Percentiles rank a stretch among this genome's conserved stretches.
These are phyloP conservation scores for Plagodis pulveraria DNA, from an alignment of 2,888 invertebrate genomes.

Conservation along the genomic window DNA sequence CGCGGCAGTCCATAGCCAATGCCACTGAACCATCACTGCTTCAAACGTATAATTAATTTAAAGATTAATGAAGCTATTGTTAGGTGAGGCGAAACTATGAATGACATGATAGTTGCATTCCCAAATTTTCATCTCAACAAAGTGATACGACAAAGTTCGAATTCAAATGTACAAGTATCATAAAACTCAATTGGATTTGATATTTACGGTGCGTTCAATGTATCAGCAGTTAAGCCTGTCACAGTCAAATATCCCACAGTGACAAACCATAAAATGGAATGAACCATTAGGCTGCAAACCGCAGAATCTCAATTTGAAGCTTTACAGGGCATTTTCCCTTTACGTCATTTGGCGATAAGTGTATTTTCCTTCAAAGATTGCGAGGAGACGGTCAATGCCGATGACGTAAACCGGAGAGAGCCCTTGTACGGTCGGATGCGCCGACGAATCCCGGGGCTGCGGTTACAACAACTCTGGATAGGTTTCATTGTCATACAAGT, in stretches of 20 bases:
- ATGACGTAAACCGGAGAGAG: constrained; percentile 64
- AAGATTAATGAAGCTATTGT: too few relatives aligned
- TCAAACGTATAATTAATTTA: too few relatives aligned
- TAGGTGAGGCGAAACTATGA: too few relatives aligned
- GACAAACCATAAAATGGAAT: constrained; percentile 41
- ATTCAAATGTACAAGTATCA: constrained; percentile 8
- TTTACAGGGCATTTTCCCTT: constrained; percentile 39
- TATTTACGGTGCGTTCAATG: constrained; percentile 17
- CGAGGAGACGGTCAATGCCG: constrained; percentile 49
- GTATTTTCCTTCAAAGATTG: constrained; percentile 39
- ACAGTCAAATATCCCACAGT: constrained; percentile 36
- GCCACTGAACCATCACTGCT: too few relatives aligned
- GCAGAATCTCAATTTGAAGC: constrained; percentile 40
- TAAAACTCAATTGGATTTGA: constrained; percentile 22
- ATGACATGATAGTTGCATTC: too few relatives aligned
- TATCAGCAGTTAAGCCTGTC: constrained; percentile 35
- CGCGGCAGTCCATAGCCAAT: too few relatives aligned
- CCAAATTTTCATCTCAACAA: too few relatives aligned
- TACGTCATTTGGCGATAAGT: constrained; percentile 46
- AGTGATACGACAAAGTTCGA: not conserved
- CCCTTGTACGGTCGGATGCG: constrained; percentile 79
- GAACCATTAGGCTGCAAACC: constrained; percentile 28
- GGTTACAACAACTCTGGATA: constrained; percentile 77
- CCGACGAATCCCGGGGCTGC: constrained; percentile 73
- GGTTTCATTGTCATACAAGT: constrained; percentile 71